Base-by-base conservation (phyloP, 35 echinoderm and acorn worm species). In the Eucidaris tribuloides region DNA sequence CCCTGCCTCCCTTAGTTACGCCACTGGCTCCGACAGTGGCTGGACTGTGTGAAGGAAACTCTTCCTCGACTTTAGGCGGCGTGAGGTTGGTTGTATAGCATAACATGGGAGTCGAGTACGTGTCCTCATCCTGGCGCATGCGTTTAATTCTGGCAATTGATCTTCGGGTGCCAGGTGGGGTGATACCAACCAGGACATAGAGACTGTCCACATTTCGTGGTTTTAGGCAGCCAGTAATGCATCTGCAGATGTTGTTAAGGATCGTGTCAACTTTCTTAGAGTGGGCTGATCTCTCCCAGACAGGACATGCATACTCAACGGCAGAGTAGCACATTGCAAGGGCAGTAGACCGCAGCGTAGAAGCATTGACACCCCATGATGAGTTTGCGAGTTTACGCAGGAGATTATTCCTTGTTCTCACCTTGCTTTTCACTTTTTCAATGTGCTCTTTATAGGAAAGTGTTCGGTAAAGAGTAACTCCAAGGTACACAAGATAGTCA, bases 401-500 rank as follows among this genome's bases (percentile, higher is more conserved):
- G 41, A 70, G 58, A 41, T 83, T 70, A 43, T 83, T 83, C 27
- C 81, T 62, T 19, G 60, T 46, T 7, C 31, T 25, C 33, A 68
- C 81, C 45, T 66, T 68, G 18, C 57, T 61, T 30, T 68, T 79
- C 40, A 60, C 52, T n/a, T 79, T 79, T 54, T 79, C 25, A 45
- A 61, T 42, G 33, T 86, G 70, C 19, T 80, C 46, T 54, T 58
- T 86, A 56, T 14, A 79, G 2, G 84, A 63, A n/a, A 81, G 78
- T 1, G 32, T 58, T 46, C 37, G 60, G 35, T 83, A 57, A 6
- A 83, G 81, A 37, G 50, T 79, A 7, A 87, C 55, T 3, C 84
- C 71, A 42, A 79, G 71, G 72, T 81, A 88, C 4, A 81, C 86
- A 4, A 45, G 78, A 48, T 81, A 35, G 17, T 88, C 41, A 29